Conservation (phyloP, 2,113 vertebrate species). For the Menidia beryllina region DNA sequence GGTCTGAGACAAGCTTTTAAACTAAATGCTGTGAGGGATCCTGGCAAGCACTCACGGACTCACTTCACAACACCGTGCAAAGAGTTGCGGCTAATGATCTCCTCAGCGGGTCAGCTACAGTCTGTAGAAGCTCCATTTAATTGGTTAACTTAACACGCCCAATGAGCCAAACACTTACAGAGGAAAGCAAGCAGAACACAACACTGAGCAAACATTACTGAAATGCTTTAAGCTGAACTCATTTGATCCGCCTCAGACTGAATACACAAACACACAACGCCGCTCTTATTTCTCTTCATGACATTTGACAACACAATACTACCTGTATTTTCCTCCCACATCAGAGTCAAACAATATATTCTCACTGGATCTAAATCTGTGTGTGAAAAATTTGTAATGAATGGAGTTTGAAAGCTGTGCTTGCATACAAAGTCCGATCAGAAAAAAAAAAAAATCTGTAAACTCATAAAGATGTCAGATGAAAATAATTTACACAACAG, state of each 20-base stretch:
- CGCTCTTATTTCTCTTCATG: slow-evolving; percentile 3
- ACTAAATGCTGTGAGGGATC: slow-evolving; percentile 8
- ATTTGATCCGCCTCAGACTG: slow-evolving; percentile 6
- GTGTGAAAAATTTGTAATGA: background rate
- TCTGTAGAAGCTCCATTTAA: slow-evolving; percentile 26
- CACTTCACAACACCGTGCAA: slow-evolving; percentile 24
- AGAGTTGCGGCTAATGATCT: slow-evolving; percentile 19
- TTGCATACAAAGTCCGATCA: too few relatives aligned
- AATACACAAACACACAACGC: slow-evolving; percentile 7
- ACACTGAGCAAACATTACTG: slow-evolving; percentile 2
- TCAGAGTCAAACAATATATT: background rate
- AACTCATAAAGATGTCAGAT: too few relatives aligned
- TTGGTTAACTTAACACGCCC: slow-evolving; percentile 4
- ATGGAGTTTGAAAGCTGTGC: background rate
- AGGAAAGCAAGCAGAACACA: slow-evolving; percentile 7
- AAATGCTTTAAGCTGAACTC: slow-evolving; percentile 11
- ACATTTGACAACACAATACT: slow-evolving; percentile 6
- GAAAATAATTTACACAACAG: too few relatives aligned
- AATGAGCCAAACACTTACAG: background rate
- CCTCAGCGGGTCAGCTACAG: slow-evolving; percentile 32
- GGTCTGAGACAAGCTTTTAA: slow-evolving; percentile 24
- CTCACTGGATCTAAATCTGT: slow-evolving; percentile 3
- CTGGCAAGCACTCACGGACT: slow-evolving; percentile 22
- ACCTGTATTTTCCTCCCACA: background rate
- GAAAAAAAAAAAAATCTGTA: too few relatives aligned